Base-by-base conservation (phyloP, 2,797 vertebrate species). In the Melopsittacus undulatus region DNA sequence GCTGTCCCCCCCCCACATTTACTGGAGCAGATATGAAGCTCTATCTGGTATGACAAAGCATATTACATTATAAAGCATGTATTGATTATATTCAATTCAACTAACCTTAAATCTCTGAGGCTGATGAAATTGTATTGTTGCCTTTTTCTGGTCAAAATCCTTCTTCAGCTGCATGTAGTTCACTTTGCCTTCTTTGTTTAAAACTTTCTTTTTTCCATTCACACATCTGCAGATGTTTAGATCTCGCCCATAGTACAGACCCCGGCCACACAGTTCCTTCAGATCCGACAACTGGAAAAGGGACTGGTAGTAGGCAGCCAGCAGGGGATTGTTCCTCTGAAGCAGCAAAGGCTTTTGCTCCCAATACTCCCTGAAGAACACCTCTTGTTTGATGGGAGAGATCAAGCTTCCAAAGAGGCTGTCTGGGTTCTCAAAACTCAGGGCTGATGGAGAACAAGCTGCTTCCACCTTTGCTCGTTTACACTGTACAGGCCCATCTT, bases 51-150 rank as follows among this genome's bases (percentile, higher is more conserved):
- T 7, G 17, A 61, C 45, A 45, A 73, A 94, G 23, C 11, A 45
- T 5, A 45, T 11, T 3, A 22, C 12, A 10, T 38, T 20, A 78
- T 4, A 73, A 74, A 87, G 23, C 63, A 78, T 6, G 8, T 16
- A 48, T 32, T 24, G 76, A 74, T 46, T 62, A 61, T 14, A 57
- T 24, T 38, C 59, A 91, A 29, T 4, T 0, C 87, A 91, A 24
- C 93, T 97, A 93, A 99, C 99, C 98, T 99, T 98, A 97, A 99
- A 99, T 95, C 99, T 98, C 97, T 99, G 99, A 3, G 99, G 99
- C 87, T 99, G 99, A 96, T 99, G 99, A 93, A 99, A 98, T 95
- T 99, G 99, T 93, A 99, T 97, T 7, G 99, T 99, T n/a, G 98
- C 98, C 83, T 98, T 99, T 83, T 98, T 98, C 95, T 98, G 98